Evolutionary conservation across 2,113 vertebrate genomes (phyloP).

Genomic region (Lepus americanus): DNA sequence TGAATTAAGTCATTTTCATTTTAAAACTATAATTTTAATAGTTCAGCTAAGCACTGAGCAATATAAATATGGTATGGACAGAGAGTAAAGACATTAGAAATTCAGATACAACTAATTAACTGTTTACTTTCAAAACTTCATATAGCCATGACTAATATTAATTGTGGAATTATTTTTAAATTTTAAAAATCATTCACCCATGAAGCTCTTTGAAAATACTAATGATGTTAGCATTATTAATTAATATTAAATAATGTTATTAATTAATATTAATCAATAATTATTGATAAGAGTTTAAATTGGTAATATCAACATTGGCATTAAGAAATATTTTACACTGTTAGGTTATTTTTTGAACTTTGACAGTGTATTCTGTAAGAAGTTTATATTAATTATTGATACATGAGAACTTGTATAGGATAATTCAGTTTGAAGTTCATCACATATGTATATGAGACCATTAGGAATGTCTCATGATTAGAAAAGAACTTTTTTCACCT

Average conservation of each 20-base stretch:
- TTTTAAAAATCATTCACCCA: background rate
- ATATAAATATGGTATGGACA: background rate
- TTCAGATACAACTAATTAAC: background rate
- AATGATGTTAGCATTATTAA: background rate
- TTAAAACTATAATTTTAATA: background rate
- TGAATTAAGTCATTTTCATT: background rate
- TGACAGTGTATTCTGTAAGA: background rate
- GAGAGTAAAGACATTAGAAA: background rate
- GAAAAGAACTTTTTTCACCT: background rate
- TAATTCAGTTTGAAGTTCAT: background rate
- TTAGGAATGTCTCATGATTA: background rate
- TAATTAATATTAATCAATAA: too few species aligned
- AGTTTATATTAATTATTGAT: background rate
- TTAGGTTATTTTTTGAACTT: background rate
- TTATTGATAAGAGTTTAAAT: background rate
- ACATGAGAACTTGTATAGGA: background rate
- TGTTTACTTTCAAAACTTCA: constrained; percentile 43
- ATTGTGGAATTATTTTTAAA: background rate
- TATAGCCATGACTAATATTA: background rate
- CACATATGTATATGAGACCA: background rate
- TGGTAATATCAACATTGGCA: background rate
- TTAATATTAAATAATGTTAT: too few species aligned
- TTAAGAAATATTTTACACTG: background rate
- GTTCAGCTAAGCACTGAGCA: background rate
- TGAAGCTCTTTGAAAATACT: background rate